These are phyloP conservation scores for Clarias macrocephalus DNA, from an alignment of 2,113 vertebrate genomes.

Conservation along the genomic window DNA sequence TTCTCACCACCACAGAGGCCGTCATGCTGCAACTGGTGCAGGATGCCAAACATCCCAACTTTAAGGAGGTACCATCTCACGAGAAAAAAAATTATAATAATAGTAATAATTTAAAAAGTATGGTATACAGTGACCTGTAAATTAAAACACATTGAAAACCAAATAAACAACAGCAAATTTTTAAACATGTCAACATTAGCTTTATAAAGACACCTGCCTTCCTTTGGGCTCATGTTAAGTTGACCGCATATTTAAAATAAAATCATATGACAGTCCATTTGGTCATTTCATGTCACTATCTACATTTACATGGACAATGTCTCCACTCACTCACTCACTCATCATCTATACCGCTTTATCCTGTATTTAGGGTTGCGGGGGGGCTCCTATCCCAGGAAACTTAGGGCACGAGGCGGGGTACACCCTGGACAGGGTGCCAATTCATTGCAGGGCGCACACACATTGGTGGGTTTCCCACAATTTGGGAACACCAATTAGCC, in stretches of 20 bases:
- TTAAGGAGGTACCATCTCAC: slow-evolving; percentile 78
- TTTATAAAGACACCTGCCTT: not conserved
- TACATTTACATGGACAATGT: too few species aligned
- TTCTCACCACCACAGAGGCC: slow-evolving; percentile 83
- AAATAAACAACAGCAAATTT: not conserved
- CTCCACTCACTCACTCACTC: too few species aligned
- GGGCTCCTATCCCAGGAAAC: too few species aligned
- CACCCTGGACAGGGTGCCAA: too few species aligned
- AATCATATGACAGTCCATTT: not conserved
- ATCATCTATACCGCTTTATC: too few species aligned
- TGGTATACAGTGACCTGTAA: not conserved
- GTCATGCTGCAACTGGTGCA: slow-evolving; percentile 83
- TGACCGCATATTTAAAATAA: not conserved
- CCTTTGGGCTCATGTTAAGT: not conserved
- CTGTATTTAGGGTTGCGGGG: too few species aligned
- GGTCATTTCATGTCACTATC: not conserved
- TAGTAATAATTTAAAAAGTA: too few species aligned
- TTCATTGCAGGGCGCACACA: too few species aligned
- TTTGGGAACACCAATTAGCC: too few species aligned
- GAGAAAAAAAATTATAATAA: not conserved
- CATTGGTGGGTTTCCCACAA: too few species aligned
- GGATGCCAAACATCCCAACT: slow-evolving; percentile 81
- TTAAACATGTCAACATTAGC: not conserved
- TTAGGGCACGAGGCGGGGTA: too few species aligned
- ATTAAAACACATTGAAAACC: not conserved